Conservation (phyloP, 1,140 invertebrate species). For the Hormaphis cornu region DNA sequence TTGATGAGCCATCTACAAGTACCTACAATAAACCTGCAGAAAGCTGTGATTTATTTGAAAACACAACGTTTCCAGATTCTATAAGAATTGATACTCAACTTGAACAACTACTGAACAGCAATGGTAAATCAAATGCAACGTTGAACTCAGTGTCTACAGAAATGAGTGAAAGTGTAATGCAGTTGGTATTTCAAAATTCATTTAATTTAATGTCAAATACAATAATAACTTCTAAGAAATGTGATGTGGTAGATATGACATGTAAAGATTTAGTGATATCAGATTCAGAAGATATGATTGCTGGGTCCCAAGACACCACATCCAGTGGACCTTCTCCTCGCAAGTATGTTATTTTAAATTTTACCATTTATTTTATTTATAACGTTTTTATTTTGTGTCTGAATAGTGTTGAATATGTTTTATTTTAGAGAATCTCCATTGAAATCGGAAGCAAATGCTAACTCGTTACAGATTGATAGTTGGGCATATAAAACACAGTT, state of each 20-base stretch:
- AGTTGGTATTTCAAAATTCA: slow-evolving; percentile 30
- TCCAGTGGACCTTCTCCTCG: slow-evolving; percentile 26
- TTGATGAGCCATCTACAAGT: background rate
- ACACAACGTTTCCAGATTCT: slow-evolving; percentile 18
- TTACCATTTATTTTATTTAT: background rate
- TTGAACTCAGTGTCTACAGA: background rate
- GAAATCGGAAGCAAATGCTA: background rate
- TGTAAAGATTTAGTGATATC: slow-evolving; percentile 19
- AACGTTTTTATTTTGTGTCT: background rate
- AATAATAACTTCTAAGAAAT: slow-evolving; percentile 11
- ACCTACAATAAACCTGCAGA: background rate
- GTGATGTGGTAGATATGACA: background rate
- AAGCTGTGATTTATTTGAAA: background rate
- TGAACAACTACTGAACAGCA: slow-evolving; percentile 22
- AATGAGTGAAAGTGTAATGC: slow-evolving; percentile 25
- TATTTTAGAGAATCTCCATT: slow-evolving; percentile 9
- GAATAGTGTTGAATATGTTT: background rate
- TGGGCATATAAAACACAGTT: slow-evolving; percentile 20
- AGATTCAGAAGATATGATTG: slow-evolving; percentile 22
- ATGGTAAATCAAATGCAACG: background rate
- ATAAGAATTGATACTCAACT: slow-evolving; percentile 34
- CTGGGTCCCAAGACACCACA: slow-evolving; percentile 11
- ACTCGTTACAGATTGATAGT: background rate
- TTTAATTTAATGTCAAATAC: slow-evolving; percentile 32
- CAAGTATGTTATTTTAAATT: slow-evolving; percentile 8